Conservation (phyloP, 2,797 vertebrate genomes). For the Sebastiscus tertius region DNA sequence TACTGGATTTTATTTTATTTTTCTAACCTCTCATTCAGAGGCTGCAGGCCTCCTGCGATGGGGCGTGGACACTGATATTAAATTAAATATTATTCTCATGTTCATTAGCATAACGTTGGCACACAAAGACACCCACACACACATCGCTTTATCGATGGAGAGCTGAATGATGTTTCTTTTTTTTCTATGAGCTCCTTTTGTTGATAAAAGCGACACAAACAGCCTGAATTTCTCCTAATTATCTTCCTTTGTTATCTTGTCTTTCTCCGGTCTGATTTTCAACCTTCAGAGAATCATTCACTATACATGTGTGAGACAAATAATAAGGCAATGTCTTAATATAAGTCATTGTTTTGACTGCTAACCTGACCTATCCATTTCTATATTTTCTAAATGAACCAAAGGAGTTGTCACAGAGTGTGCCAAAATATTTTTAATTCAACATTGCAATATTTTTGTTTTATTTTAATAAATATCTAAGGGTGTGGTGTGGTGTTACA, state of each 20-base stretch:
- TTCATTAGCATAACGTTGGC: constrained; percentile 25
- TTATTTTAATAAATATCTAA: not conserved
- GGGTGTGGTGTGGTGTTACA: constrained; percentile 10
- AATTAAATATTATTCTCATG: constrained; percentile 41
- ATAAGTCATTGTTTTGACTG: not conserved
- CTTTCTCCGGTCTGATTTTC: not conserved
- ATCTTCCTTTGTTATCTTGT: not conserved
- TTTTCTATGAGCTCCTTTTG: not conserved
- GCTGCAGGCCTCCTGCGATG: constrained; percentile 22
- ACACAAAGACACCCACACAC: constrained; percentile 41
- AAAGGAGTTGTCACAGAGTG: not conserved
- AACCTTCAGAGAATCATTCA: not conserved
- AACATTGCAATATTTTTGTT: fast-evolving
- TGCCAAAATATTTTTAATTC: not conserved
- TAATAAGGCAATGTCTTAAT: not conserved
- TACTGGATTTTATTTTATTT: not conserved
- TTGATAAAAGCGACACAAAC: not conserved
- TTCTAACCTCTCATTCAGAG: not conserved
- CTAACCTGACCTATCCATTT: not conserved
- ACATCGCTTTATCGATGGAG: not conserved
- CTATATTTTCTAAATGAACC: not conserved
- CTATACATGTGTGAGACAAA: not conserved
- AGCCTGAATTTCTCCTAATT: not conserved
- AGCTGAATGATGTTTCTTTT: not conserved
- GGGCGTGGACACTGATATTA: constrained; percentile 38